Percentiles rank a stretch among this genome's conserved stretches.
Evolutionary conservation across 2,888 invertebrate genomes (phyloP).

Genomic region (Drosophila putrida): DNA sequence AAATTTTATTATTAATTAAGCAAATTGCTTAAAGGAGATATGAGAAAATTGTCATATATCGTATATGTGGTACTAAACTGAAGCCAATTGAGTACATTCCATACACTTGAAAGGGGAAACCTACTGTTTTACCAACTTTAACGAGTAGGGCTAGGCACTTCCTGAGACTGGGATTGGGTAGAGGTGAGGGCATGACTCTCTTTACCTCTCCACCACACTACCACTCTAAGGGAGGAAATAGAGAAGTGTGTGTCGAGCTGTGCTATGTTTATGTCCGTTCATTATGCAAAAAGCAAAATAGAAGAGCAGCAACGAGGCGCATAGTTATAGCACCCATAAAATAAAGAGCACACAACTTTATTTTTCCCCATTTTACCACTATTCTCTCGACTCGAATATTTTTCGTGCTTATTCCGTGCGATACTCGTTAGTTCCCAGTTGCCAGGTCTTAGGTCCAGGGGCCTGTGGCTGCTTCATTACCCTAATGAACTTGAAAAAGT

Average conservation of each 20-base stretch:
- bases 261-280: slow-evolving; percentile 68
- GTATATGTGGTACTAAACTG: slow-evolving; percentile 21
- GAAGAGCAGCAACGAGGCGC: slow-evolving; percentile 40
- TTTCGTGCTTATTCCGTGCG: slow-evolving; percentile 20
- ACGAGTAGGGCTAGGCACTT: slow-evolving; percentile 24
- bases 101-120: slow-evolving; percentile 1
- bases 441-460: slow-evolving; percentile 24
- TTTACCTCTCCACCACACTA: too few relatives aligned
- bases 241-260: slow-evolving; percentile 4
- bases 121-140: slow-evolving; percentile 38
- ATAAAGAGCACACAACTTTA: slow-evolving; percentile 51
- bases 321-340: slow-evolving; percentile 70
- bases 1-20: slow-evolving; percentile 74
- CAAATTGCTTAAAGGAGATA: slow-evolving; percentile 62
- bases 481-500: slow-evolving; percentile 81
- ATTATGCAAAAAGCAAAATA: slow-evolving; percentile 75
- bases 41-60: slow-evolving; percentile 20
- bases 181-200: not conserved
- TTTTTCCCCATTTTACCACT: slow-evolving; percentile 41
- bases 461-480: slow-evolving; percentile 76
- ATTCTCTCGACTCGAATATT: slow-evolving; percentile 28
- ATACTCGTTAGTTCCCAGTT: not conserved
- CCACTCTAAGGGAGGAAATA: too few relatives aligned
- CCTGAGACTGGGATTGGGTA: not conserved
- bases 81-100: slow-evolving; percentile 30